These are phyloP conservation scores for Drosophila ustulata DNA, from an alignment of 2,888 invertebrate species.

Conservation along the genomic window DNA sequence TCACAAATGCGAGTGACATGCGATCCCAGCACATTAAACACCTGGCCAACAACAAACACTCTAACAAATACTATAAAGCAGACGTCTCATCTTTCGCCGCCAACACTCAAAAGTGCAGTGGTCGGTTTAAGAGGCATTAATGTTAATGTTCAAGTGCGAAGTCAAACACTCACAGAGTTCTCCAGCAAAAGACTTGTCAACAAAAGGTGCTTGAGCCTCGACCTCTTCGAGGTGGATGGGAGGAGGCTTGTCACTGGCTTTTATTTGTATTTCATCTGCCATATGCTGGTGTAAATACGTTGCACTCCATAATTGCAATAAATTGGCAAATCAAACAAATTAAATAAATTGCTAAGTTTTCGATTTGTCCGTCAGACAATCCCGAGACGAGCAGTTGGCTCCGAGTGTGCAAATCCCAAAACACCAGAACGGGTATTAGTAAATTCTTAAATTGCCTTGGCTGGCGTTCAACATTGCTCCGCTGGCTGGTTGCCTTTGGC, in stretches of 20 bases:
- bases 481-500: too few relatives aligned
- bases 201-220: not conserved
- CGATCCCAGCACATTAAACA: not conserved
- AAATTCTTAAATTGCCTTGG: not conserved
- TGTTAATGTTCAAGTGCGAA: conserved; percentile 1
- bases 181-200: not conserved
- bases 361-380: too few relatives aligned
- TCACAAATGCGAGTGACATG: not conserved
- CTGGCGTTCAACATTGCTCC: not conserved
- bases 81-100: not conserved
- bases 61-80: not conserved
- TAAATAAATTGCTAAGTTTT: too few relatives aligned
- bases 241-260: not conserved
- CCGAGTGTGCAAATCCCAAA: too few relatives aligned
- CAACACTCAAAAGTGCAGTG: not conserved
- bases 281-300: too few relatives aligned
- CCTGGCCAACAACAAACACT: not conserved
- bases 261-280: not conserved
- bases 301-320: not conserved
- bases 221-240: not conserved
- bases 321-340: not conserved
- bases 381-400: too few relatives aligned
- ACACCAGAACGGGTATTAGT: not conserved
- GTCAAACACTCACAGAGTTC: not conserved
- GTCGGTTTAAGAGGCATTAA: not conserved